Conservation (phyloP, 2,888 invertebrate species). For the Troides helena region DNA sequence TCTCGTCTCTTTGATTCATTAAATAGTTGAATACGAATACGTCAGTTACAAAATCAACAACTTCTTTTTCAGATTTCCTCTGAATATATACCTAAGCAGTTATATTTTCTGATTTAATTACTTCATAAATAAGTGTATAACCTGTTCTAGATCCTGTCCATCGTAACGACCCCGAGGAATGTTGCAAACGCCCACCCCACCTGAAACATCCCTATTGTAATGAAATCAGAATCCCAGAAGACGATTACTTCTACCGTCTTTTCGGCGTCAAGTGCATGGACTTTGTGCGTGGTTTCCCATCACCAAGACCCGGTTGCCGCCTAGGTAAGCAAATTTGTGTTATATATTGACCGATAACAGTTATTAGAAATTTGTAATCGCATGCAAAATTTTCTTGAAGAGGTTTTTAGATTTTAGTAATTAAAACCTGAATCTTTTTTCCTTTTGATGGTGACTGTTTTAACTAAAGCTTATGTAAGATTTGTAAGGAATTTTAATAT, state of each 20-base stretch:
- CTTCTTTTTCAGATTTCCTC: not conserved
- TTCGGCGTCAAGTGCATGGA: conserved; percentile 93
- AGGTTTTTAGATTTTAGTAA: too few relatives aligned
- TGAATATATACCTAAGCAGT: not conserved
- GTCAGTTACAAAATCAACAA: too few relatives aligned
- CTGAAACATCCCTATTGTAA: conserved; percentile 94
- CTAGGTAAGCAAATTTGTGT: conserved; percentile 80
- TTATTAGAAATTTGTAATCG: not conserved
- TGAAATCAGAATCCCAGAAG: conserved; percentile 92
- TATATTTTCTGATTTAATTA: not conserved
- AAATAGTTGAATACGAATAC: not conserved
- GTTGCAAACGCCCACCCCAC: conserved; percentile 90
- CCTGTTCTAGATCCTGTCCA: conserved; percentile 86
- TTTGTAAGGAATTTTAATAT: too few relatives aligned
- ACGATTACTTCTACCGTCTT: conserved; percentile 93
- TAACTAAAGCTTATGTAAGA: too few relatives aligned
- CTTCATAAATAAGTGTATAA: not conserved
- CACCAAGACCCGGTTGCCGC: conserved; percentile 91
- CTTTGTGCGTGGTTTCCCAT: conserved; percentile 93
- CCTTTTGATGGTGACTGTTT: too few relatives aligned
- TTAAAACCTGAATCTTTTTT: too few relatives aligned
- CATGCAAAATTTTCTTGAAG: not conserved
- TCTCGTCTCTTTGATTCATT: not conserved
- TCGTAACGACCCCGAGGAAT: conserved; percentile 94
- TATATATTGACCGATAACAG: not conserved